Conservation (phyloP, 2,113 vertebrate species). For the Parotia lawesii region DNA sequence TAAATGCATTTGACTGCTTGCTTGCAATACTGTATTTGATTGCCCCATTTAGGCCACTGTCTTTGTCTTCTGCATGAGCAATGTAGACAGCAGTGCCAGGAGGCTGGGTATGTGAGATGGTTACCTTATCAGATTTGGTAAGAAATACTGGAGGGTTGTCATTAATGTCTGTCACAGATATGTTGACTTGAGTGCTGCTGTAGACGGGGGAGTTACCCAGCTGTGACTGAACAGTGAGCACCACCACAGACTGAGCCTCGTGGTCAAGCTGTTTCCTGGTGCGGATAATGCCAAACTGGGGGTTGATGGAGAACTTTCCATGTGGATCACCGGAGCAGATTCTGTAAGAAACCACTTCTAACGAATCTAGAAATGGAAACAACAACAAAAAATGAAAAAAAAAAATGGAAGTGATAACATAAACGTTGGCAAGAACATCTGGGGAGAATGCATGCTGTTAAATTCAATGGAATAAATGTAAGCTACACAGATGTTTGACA, state of each 20-base stretch:
- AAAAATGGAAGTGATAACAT: background rate
- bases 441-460: background rate
- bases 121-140: constrained; percentile 64
- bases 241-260: constrained; percentile 72
- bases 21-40: constrained; percentile 76
- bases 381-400: background rate
- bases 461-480: background rate
- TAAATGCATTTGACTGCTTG: constrained; percentile 64
- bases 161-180: constrained; percentile 83
- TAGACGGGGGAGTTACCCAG: constrained; percentile 66
- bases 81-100: constrained; percentile 83
- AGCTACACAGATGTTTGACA: background rate
- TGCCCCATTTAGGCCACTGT: constrained; percentile 80
- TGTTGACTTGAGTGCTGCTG: constrained; percentile 83
- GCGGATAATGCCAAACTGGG: constrained; percentile 79
- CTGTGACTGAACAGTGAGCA: constrained; percentile 83
- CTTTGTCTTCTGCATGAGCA: constrained; percentile 85
- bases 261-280: constrained; percentile 79
- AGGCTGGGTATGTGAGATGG: constrained; percentile 66
- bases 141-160: constrained; percentile 84
- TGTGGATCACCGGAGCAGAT: constrained; percentile 86
- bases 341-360: constrained; percentile 77
- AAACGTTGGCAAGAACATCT: background rate
- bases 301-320: constrained; percentile 79
- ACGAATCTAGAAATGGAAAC: constrained; percentile 70